Base-by-base conservation (phyloP, 2,797 vertebrate genomes). In the Neosilurus hyrtlii region DNA sequence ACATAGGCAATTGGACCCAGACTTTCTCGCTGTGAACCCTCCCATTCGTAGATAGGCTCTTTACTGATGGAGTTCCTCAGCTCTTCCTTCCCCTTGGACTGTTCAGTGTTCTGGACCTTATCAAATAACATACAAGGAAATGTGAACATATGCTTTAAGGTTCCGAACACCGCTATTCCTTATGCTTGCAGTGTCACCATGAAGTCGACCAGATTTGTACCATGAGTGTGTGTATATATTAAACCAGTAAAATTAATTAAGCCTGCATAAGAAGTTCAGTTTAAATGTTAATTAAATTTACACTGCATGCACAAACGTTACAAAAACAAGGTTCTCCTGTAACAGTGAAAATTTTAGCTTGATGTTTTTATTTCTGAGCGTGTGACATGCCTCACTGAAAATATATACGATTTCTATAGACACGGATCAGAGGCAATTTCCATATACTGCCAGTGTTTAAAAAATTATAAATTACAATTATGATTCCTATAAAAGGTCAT, bases 11-110 rank as follows among this genome's bases (percentile, higher is more conserved):
- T 96, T 0, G 92, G 73, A 0, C 96, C 96, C 78, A 96, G 89
- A 57, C 94, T 95, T 81, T 96, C 95, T 9, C 93, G 87, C 88
- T 96, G 94, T 0, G 95, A 96, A 0, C 95, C 95, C 57, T 94
- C 95, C 95, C 95, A 96, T 20, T 96, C 96, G 12, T 91, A 94
- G 87, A 96, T 95, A 1, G 93, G 96, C 78, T 94, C 94, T 87
- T 88, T 95, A 92, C 95, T 95, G 86, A 97, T 89, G 0, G 95
- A 96, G 92, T 95, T 96, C 49, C 96, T 91, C 87, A 97, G 92
- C 87, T 96, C 94, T 71, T 96, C 96, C 88, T 91, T 92, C 66
- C 86, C 92, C 8, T 84, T 51, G 20, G 78, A 79, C 49, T 90
- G 85, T 0, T 90, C 73, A 84, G 89, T 89, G 0, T 91, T 91